Percentiles rank a stretch among this genome's conserved stretches.
Conservation (phyloP, 2,113 vertebrate species). For the Pluvianellus socialis region DNA sequence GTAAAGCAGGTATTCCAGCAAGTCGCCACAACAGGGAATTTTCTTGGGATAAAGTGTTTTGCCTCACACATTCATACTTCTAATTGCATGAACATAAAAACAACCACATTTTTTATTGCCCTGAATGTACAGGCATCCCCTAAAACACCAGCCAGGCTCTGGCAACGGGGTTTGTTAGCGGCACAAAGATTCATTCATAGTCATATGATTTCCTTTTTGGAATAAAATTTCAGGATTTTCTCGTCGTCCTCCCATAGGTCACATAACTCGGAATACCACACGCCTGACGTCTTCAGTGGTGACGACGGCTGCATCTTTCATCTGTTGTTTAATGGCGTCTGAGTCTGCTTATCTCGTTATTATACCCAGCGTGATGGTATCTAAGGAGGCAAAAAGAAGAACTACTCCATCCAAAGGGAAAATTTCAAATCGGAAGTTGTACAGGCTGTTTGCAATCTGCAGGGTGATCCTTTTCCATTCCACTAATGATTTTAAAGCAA, state of each 20-base stretch:
- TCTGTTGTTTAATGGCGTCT: not conserved
- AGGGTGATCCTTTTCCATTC: not conserved
- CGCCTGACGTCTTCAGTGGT: not conserved
- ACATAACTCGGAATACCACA: not conserved
- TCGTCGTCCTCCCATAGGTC: not conserved
- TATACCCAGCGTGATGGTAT: not conserved
- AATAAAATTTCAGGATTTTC: not conserved
- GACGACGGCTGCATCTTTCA: not conserved
- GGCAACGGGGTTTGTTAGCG: rapidly evolving
- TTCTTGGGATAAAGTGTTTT: not conserved
- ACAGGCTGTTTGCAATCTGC: not conserved
- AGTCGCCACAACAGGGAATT: not conserved
- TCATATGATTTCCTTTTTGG: not conserved
- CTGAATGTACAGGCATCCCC: not conserved
- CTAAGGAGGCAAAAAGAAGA: not conserved
- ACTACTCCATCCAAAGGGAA: not conserved
- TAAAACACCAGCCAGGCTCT: not conserved
- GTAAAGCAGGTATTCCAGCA: not conserved
- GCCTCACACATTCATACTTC: not conserved
- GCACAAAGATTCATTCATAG: not conserved
- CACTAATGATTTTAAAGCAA: not conserved
- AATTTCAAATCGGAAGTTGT: not conserved
- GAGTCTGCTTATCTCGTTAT: not conserved
- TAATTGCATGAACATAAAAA: not conserved
- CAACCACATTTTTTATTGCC: rapidly evolving